Evolutionary conservation across 2,888 invertebrate genomes (phyloP).

Genomic region (Archaeoteleia sp.): DNA sequence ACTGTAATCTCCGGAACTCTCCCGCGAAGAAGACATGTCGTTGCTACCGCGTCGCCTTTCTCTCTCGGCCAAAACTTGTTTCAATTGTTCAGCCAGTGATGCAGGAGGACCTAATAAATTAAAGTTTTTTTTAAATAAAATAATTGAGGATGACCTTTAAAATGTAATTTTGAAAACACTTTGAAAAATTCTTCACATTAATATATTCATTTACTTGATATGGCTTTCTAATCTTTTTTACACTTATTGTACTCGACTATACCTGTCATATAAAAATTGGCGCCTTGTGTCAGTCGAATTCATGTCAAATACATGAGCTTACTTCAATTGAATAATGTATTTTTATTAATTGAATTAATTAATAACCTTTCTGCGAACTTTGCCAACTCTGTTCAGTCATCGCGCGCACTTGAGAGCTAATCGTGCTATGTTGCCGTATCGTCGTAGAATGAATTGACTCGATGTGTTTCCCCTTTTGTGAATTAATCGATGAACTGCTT

Average conservation of each 20-base stretch:
- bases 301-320: no score
- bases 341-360: constrained; percentile 2
- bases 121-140: not conserved
- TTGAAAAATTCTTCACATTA: no score
- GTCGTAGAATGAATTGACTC: constrained; percentile 68
- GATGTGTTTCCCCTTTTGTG: constrained; percentile 69
- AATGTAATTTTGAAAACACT: no score
- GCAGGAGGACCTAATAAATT: constrained; percentile 80
- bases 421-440: constrained; percentile 71
- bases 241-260: no score
- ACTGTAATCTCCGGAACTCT: constrained; percentile 80
- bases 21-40: constrained; percentile 76
- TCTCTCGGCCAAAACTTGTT: constrained; percentile 90
- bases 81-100: constrained; percentile 89
- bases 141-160: no score
- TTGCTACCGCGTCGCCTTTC: constrained; percentile 82
- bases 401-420: constrained; percentile 72
- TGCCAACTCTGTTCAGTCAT: constrained; percentile 73
- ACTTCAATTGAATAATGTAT: constrained; percentile 8
- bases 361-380: constrained; percentile 66
- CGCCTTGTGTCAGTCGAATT: no score
- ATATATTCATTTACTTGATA: no score
- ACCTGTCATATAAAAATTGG: no score
- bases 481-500: constrained; percentile 71
- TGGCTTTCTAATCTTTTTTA: no score